Evolutionary conservation across 2,797 vertebrate genomes (phyloP), one percentile per base, ranked within the genome.

Genomic region (Danio tinwini): DNA sequence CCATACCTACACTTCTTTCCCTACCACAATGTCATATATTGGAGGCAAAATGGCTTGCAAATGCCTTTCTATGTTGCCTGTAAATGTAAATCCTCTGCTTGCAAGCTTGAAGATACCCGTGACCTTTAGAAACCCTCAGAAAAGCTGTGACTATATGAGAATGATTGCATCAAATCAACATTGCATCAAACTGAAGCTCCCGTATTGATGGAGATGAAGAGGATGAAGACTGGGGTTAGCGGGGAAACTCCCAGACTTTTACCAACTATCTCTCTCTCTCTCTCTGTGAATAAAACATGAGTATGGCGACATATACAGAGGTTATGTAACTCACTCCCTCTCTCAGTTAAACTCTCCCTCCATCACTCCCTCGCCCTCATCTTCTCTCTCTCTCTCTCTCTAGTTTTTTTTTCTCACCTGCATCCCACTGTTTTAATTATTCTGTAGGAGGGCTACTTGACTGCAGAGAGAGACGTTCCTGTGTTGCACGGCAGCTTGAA

Each of bases 391-490:
- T 29, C 29, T 29, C 29, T 29, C 29, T 29, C 29, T 3, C 3
- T n/a, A 74, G 17, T 8, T 17, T 37, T 14, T 7, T 71, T 74
- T 62, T 45, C 45, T 78, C 75, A 56, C 76, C 63, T 79, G 21
- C 71, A 74, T 83, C 81, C 81, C 47, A 79, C 64, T 19, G 50
- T 78, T 82, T 78, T 82, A 82, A 82, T 79, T 70, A 82, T 63
- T 79, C 55, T 53, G 63, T 75, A 74, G 63, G 50, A 52, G 77
- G 62, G 63, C 62, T 63, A 44, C 45, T 71, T 68, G 68, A 78
- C 69, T 77, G 65, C 45, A 17, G 37, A 74, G 74, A 76, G 42
- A 64, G 29, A 29, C 42, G 40, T 72, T 78, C 17, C 53, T 44
- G 19, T 72, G 14, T 17, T 61, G 69, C 39, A 44, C 3, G 11